Evolutionary conservation across 30 jellyfish, hydroid and myxozoan genomes (phyloP).

Genomic region (Mastigias papua): DNA sequence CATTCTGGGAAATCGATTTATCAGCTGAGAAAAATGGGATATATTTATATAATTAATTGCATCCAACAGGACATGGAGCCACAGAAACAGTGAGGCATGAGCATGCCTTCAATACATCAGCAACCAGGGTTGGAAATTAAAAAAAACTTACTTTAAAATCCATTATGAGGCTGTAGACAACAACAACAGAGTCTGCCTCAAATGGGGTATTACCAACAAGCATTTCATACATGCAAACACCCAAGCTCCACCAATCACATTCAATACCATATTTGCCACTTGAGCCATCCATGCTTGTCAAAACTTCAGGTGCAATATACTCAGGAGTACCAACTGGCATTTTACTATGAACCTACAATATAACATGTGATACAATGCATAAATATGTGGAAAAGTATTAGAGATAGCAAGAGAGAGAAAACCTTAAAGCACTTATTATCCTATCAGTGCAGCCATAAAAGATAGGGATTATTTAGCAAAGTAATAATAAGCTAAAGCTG

Average conservation of each 20-base stretch:
- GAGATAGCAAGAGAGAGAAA: no score
- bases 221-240: conserved; percentile 99
- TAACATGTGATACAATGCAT: not conserved
- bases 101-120: no score
- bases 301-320: conserved; percentile 99
- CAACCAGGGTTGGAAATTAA: not conserved
- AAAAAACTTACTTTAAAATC: conserved; percentile 85
- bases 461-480: no score
- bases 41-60: no score
- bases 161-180: conserved; percentile 97
- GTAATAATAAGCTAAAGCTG: no score
- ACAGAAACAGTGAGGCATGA: no score
- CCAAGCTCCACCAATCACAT: conserved; percentile 99
- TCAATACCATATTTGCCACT: conserved; percentile 98
- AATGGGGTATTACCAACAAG: conserved; percentile 98
- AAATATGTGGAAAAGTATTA: no score
- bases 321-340: conserved; percentile 99
- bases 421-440: no score
- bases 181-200: conserved; percentile 99
- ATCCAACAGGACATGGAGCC: no score
- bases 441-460: no score
- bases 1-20: not conserved
- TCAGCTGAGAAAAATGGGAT: no score
- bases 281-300: conserved; percentile 98
- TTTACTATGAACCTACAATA: conserved; percentile 90